Evolutionary conservation across 2,888 invertebrate genomes (phyloP), one percentile per base, ranked within the genome.

Genomic region (Endotricha flammealis): DNA sequence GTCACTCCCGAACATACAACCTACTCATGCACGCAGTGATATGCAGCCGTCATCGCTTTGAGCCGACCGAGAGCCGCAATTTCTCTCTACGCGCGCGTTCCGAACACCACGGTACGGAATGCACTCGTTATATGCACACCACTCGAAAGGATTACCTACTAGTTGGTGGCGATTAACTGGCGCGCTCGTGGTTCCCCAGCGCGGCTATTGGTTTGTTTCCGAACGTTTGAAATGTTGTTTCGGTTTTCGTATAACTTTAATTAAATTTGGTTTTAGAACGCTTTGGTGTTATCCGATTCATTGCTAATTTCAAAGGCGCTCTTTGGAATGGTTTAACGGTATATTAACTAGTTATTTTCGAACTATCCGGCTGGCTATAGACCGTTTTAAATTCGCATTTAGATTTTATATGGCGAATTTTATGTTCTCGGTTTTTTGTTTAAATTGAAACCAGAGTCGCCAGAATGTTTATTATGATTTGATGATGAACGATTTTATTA

Each of bases 131-230:
- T 79, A 76, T 77, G 75, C 76, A 72, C 75, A 69, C 67, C 72
- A 75, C 79, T 80, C 72, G 71, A 75, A 71, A 74, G 81, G 82
- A 81, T 82, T 81, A 81, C 78, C 72, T 68, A 65, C 72, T 76
- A 71, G 77, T 78, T 75, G 73, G 72, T 68, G 65, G 66, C 80
- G 80, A 80, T 80, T 80, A 80, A 75, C 78, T 64, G 64, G 58
- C 64, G 64, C 61, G 63, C 63, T 62, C 70, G 76, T 64, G 77
- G 79, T 70, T 71, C 66, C 57, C 68, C 67, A 59, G 58, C 50
- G 53, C 51, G 41, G 57, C 63, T 68, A 65, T 76, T 61, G 76
- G 72, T 69, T 73, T 70, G 69, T 70, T 73, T 57, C 61, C 66
- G 53, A 73, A 72, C 62, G 55, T 66, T 65, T 63, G 61, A 64